Evolutionary conservation across 2,113 vertebrate genomes (phyloP).

Genomic region (Leucopsar rothschildi): DNA sequence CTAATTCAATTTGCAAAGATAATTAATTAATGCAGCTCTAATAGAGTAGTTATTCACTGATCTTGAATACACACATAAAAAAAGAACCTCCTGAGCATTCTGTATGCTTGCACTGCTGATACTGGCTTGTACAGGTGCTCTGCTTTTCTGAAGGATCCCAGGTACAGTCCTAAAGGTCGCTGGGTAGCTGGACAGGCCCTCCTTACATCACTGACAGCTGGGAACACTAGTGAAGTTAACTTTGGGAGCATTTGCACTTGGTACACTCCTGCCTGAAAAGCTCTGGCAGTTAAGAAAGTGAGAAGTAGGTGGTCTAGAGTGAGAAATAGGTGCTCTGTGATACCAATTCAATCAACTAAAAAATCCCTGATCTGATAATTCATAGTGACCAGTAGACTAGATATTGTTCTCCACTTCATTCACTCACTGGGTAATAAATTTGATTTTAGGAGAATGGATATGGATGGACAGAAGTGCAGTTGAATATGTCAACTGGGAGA

Average conservation of each 20-base stretch:
- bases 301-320: neutral
- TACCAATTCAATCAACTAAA: neutral
- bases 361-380: neutral
- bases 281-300: neutral
- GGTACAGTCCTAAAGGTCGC: neutral
- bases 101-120: neutral
- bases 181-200: neutral
- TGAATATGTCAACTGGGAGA: constrained; percentile 89
- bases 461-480: constrained; percentile 84
- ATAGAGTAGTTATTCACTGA: neutral
- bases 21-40: neutral
- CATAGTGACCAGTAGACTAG: neutral
- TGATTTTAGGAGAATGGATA: constrained; percentile 76
- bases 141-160: neutral
- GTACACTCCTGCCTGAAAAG: neutral
- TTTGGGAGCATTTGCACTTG: neutral
- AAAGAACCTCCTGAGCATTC: neutral
- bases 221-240: neutral
- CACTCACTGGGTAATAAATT: neutral
- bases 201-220: neutral
- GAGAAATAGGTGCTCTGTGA: neutral
- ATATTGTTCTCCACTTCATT: neutral
- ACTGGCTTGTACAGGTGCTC: neutral
- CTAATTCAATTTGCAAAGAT: neutral
- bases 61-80: neutral